Conservation (phyloP, 2,888 invertebrate genomes). For the Anoplius nigerrimus region DNA sequence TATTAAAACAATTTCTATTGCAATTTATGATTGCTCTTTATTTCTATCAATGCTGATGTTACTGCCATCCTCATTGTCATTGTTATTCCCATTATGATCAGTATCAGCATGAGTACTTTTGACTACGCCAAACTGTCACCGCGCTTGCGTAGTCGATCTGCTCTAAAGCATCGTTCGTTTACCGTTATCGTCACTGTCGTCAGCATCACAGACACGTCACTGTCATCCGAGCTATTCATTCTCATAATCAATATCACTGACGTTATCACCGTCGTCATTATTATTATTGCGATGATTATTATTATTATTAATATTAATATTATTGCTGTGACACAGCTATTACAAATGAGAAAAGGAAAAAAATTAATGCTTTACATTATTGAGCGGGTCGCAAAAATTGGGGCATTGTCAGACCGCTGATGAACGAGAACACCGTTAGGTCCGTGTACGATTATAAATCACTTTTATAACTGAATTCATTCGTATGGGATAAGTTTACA, state of each 20-base stretch:
- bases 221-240: conserved; percentile 12
- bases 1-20: conserved; percentile 58
- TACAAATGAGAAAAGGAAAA: conserved; percentile 7
- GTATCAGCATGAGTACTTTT: not conserved
- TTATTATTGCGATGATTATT: conserved; percentile 15
- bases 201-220: not conserved
- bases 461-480: conserved; percentile 25
- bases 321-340: conserved; percentile 31
- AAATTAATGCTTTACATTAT: conserved; percentile 18
- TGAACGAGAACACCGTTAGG: conserved; percentile 15
- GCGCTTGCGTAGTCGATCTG: too few relatives aligned
- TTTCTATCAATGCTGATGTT: conserved; percentile 50
- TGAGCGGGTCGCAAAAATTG: conserved; percentile 12
- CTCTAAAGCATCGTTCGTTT: too few relatives aligned
- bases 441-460: conserved; percentile 27
- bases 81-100: conserved; percentile 34
- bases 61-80: conserved; percentile 44
- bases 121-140: not conserved
- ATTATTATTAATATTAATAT: conserved; percentile 24
- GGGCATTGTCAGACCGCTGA: conserved; percentile 17
- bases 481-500: conserved; percentile 28
- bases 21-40: conserved; percentile 55
- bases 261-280: conserved; percentile 25
- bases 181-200: not conserved
- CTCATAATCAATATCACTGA: conserved; percentile 12